Evolutionary conservation across 2,797 vertebrate genomes (phyloP), one percentile per base, ranked within the genome.

Genomic region (Glyptemys insculpta): DNA sequence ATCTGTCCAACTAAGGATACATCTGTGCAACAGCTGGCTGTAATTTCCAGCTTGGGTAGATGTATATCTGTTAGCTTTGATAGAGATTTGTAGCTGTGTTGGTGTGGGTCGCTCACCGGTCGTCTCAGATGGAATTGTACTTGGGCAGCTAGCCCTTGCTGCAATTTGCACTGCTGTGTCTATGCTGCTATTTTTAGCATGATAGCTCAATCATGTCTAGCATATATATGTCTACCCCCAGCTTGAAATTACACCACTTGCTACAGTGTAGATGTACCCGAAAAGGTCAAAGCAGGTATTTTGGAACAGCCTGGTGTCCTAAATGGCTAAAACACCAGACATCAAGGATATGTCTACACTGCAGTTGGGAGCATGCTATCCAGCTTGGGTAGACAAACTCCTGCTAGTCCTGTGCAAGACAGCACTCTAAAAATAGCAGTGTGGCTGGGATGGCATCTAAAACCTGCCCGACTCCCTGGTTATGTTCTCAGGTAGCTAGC

Each of bases 271-370:
- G 19, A 41, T 12, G 10, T 41, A 72, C n/a, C 65, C 65, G 8
- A 34, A 34, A n/a, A 27, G 29, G 1, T 2, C 8, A 37, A 1
- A 0, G 2, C 3, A 47, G 54, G 14, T 1, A 1, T 8, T 72
- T 90, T 23, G 41, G n/a, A 5, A 25, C 1, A 29, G 4, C 23
- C 25, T 81, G 78, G n/a, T 59, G 53, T 21, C 37, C 88, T 54
- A 9, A 44, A 47, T 8, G 27, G n/a, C 15, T n/a, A 34, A 37
- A 72, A 4, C 0, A 1, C 0, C 34, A 72, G 15, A 1, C 44
- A 72, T 37, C 4, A 72, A 41, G 19, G 21, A 9, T 72, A 72
- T 41, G n/a, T 72, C 16, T 68, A n/a, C 62, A 37, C 65, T 72
- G 65, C 19, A 41, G n/a, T 37, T 23, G 65, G 19, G 19, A 37